These are phyloP conservation scores for Merodon equestris DNA, from an alignment of 2,888 invertebrate genomes.

Conservation along the genomic window DNA sequence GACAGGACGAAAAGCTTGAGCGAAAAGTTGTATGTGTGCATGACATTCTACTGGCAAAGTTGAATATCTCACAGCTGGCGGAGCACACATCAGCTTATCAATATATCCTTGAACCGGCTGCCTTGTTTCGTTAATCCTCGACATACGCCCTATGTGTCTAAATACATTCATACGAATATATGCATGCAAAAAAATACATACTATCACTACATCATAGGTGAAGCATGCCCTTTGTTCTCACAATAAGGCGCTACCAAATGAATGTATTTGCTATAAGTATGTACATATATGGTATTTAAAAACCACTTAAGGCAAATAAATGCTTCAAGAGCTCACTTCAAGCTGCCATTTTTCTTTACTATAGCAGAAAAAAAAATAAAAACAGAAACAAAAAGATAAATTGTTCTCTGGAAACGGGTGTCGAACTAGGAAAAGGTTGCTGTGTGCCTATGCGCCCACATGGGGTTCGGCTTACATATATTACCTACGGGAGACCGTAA, in stretches of 20 bases:
- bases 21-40: background rate
- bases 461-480: conserved; percentile 6
- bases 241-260: conserved; percentile 8
- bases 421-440: too few relatives aligned
- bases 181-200: too few relatives aligned
- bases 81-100: conserved; percentile 7
- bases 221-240: conserved; percentile 1
- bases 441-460: too few relatives aligned
- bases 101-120: conserved; percentile 10
- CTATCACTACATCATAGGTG: background rate
- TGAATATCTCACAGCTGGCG: too few relatives aligned
- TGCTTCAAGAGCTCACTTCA: conserved; percentile 22
- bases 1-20: background rate
- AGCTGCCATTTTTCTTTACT: conserved; percentile 17
- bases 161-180: too few relatives aligned
- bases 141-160: conserved; percentile 8
- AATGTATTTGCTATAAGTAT: background rate
- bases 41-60: background rate
- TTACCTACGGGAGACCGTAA: conserved; percentile 15
- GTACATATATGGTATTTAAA: too few relatives aligned
- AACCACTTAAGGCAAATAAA: conserved; percentile 26
- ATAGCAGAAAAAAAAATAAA: background rate
- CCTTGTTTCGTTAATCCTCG: conserved; percentile 9
- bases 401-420: too few relatives aligned
- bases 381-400: too few relatives aligned